Evolutionary conservation across 2,888 invertebrate genomes (phyloP), one percentile per base, ranked within the genome.

Genomic region (Amaurobius ferox): DNA sequence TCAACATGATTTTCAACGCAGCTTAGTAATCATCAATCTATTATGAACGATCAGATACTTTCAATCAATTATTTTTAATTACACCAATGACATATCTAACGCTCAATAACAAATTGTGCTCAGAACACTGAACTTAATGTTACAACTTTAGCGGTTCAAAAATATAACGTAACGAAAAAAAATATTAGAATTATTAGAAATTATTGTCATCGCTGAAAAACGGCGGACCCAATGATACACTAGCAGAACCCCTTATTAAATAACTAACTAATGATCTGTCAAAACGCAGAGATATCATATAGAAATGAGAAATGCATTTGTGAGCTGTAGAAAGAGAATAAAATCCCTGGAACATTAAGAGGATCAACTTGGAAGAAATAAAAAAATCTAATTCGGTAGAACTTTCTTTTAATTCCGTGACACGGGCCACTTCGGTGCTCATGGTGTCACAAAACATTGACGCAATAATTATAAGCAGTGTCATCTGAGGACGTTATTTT

Each of bases 231-330:
- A 55, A 67, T 48, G 67, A 67, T 67, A 55, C 28, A 55, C 35
- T 64, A 48, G 28, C 39, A 19, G 39, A 73, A 32, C 55, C 35
- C 19, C 73, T 73, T 26, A 80, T 80, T 80, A 80, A 72, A 30
- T 48, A 44, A 32, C 61, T 72, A 79, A 79, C 72, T 72, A 79
- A 79, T 79, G 71, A 44, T 66, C 71, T 79, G 79, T 79, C 79
- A 79, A 48, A 79, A 66, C 66, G 30, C 30, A 11, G 48, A 23
- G 68, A 39, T 44, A 67, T 48, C 66, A 76, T 76, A n/a, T 32
- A n/a, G 23, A 30, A 28, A 29, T 32, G 2, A 55, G 55, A 23
- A 55, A 55, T 23, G 23, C 1, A 5, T 55, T 23, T 3, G 19
- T 66, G 64, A 19, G 26, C 26, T 30, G 64, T 1, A 28, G 73